phyloP scores from a whole-genome alignment of 1,140 invertebrate species.

The Batillaria attramentaria region DNA sequence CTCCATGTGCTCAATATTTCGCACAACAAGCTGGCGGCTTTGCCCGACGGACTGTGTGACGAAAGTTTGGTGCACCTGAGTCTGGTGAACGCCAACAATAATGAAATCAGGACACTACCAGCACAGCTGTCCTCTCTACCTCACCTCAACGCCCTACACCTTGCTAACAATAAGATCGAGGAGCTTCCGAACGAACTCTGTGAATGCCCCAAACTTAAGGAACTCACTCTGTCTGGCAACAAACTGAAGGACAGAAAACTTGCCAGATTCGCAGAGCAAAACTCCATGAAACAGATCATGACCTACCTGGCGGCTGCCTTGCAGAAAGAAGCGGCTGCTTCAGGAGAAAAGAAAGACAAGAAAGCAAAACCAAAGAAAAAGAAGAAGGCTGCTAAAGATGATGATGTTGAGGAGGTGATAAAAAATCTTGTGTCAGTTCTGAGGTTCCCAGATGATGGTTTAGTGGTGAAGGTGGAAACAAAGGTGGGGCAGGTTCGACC shows the following conservation, averaged over 20 bases:
- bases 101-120: conserved; percentile 79
- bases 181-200: conserved; percentile 78
- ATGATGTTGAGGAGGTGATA: conserved; percentile 54
- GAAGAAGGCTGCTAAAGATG: conserved; percentile 45
- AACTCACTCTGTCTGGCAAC: conserved; percentile 80
- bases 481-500: conserved; percentile 77
- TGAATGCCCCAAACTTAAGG: conserved; percentile 80
- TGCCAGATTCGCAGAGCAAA: conserved; percentile 77
- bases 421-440: conserved; percentile 73
- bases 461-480: conserved; percentile 75
- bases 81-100: conserved; percentile 80
- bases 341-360: conserved; percentile 50
- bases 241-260: conserved; percentile 81
- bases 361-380: conserved; percentile 61
- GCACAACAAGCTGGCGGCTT: conserved; percentile 78
- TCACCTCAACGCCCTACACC: conserved; percentile 80
- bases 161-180: conserved; percentile 79
- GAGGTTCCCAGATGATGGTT: conserved; percentile 74
- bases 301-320: conserved; percentile 61
- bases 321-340: conserved; percentile 72
- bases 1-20: conserved; percentile 77
- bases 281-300: conserved; percentile 64
- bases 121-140: conserved; percentile 75
- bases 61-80: conserved; percentile 77
- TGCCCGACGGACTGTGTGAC: conserved; percentile 78